Conservation (phyloP, 2,888 invertebrate genomes). For the Machimus atricapillus region DNA sequence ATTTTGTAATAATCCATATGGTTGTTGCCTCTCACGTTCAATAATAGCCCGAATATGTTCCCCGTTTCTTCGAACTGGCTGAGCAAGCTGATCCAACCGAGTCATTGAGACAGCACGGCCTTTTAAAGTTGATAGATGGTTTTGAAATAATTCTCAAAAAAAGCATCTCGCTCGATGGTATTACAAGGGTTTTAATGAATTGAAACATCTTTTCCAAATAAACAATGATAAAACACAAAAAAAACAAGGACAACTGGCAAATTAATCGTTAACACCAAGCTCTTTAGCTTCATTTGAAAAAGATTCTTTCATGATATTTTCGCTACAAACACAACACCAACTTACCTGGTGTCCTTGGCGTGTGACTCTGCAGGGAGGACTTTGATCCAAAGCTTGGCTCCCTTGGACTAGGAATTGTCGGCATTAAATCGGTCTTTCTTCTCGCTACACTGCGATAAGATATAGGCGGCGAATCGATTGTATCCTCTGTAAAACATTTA, state of each 20-base stretch:
- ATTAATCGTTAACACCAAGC: not conserved
- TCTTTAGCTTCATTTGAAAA: slow-evolving; percentile 28
- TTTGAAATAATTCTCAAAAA: slow-evolving; percentile 25
- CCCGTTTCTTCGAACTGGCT: slow-evolving; percentile 70
- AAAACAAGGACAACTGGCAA: not conserved
- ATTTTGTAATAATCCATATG: slow-evolving; percentile 46
- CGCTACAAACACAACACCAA: not conserved
- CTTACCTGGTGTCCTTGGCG: slow-evolving; percentile 63
- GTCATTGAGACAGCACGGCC: slow-evolving; percentile 95
- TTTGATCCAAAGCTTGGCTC: slow-evolving; percentile 66
- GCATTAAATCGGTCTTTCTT: slow-evolving; percentile 89
- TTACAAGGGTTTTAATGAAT: not conserved
- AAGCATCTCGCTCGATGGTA: slow-evolving; percentile 6
- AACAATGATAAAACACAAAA: not conserved
- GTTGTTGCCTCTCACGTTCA: slow-evolving; percentile 60
- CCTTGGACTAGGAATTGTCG: slow-evolving; percentile 80
- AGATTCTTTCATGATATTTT: slow-evolving; percentile 1
- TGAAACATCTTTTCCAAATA: slow-evolving; percentile 28
- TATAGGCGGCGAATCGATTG: slow-evolving; percentile 64
- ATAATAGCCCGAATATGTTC: slow-evolving; percentile 62
- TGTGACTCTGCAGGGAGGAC: slow-evolving; percentile 63
- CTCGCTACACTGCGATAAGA: slow-evolving; percentile 82
- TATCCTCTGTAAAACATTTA: slow-evolving; percentile 58
- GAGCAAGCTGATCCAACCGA: slow-evolving; percentile 84
- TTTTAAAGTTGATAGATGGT: slow-evolving; percentile 54